Evolutionary conservation across 2,888 invertebrate species (phyloP).

Genomic region (Chymomyza caudatula): DNA sequence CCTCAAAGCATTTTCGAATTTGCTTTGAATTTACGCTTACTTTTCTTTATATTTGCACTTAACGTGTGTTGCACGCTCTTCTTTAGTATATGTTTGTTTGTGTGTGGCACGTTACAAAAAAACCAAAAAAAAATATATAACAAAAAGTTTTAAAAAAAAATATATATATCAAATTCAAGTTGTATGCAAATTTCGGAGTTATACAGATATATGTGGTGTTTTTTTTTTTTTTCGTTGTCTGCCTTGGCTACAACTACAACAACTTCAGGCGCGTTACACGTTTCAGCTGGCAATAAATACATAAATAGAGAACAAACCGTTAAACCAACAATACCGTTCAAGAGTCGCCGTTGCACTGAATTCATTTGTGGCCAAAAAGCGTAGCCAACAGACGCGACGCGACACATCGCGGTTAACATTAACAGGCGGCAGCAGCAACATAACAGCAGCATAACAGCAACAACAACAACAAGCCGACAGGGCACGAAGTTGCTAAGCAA

Average conservation of each 20-base stretch:
- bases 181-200: constrained; percentile 3
- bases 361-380: constrained; percentile 66
- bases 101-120: constrained; percentile 8
- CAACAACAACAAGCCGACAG: constrained; percentile 24
- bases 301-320: constrained; percentile 42
- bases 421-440: constrained; percentile 26
- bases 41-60: constrained; percentile 1
- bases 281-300: constrained; percentile 13
- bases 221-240: not conserved
- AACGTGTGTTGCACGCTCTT: constrained; percentile 1
- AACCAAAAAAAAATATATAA: constrained; percentile 3
- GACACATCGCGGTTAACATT: constrained; percentile 5
- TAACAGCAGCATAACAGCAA: constrained; percentile 19
- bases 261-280: not conserved
- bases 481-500: not conserved
- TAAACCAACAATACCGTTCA: constrained; percentile 76
- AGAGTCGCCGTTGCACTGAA: constrained; percentile 78
- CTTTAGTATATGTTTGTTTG: constrained; percentile 6
- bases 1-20: constrained; percentile 5
- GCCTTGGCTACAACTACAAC: not conserved
- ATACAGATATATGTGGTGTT: too few relatives aligned
- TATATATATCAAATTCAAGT: not conserved
- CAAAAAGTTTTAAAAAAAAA: not conserved
- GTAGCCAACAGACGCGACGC: constrained; percentile 27
- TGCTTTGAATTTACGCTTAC: not conserved